Evolutionary conservation across 1,140 invertebrate species (phyloP).

Genomic region (Aphidius gifuensis): DNA sequence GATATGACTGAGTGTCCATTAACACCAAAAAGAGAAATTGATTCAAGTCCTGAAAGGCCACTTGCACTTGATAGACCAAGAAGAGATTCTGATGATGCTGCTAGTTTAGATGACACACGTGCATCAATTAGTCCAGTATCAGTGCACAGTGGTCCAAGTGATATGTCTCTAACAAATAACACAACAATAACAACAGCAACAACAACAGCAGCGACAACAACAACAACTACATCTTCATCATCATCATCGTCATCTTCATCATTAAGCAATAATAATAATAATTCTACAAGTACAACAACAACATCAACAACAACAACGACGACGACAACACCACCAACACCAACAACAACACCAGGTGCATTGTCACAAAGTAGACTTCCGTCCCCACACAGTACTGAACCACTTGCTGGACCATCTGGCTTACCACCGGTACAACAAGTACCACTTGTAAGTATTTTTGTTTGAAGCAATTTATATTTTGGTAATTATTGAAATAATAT

Average conservation of each 20-base stretch:
- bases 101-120: slow-evolving; percentile 49
- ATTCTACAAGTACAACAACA: slow-evolving; percentile 55
- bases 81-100: slow-evolving; percentile 49
- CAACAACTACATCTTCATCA: too few relatives aligned
- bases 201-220: too few relatives aligned
- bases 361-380: slow-evolving; percentile 55
- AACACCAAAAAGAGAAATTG: slow-evolving; percentile 49
- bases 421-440: slow-evolving; percentile 81
- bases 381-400: slow-evolving; percentile 66
- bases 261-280: slow-evolving; percentile 57
- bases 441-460: slow-evolving; percentile 67
- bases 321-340: slow-evolving; percentile 50
- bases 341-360: slow-evolving; percentile 36
- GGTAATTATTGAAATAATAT: too few relatives aligned
- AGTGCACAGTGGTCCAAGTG: slow-evolving; percentile 57
- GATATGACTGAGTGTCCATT: slow-evolving; percentile 44
- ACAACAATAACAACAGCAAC: slow-evolving; percentile 31
- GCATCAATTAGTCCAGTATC: slow-evolving; percentile 54
- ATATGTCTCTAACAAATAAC: slow-evolving; percentile 59
- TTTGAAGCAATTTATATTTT: neutral
- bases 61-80: slow-evolving; percentile 50
- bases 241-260: slow-evolving; percentile 27
- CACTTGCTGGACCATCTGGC: slow-evolving; percentile 72
- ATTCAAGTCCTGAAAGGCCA: slow-evolving; percentile 45
- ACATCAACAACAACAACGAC: slow-evolving; percentile 50